Base-by-base conservation (phyloP, 2,888 invertebrate species). In the Orthosia gothica region DNA sequence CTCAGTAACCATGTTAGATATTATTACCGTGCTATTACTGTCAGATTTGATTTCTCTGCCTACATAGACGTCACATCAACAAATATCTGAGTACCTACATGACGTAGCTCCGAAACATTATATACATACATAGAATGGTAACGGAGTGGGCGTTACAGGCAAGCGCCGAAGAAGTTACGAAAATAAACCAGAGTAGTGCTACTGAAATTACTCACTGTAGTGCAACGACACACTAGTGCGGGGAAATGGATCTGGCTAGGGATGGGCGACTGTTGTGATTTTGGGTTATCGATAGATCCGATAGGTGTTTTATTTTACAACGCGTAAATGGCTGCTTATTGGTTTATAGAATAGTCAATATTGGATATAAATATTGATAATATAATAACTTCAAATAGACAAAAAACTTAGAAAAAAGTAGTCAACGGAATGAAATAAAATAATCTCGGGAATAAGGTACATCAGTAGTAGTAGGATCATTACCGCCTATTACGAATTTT, bases 141-240 rank as follows among this genome's bases (percentile, higher is more conserved):
- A 74, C 49, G 55, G 68, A 65, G 84, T 82, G 61, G 87, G 76
- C 64, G 78, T 76, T 82, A 76, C 73, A 57, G 73, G 18, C 76
- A 67, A 69, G n/a, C 70, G 55, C 67, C 52, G 58, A 69, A 83
- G 81, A 83, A 82, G 59, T 79, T 87, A 85, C 87, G 66, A 85
- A 86, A 87, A 86, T 86, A 86, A 86, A 83, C 84, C 76, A 66
- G 74, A 86, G 89, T 93, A 94, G 93, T 93, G 93, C 92, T 93
- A 92, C 92, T 91, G 93, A 94, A 94, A 94, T 95, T 95, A 95
- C 92, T 95, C 94, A 94, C 89, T 87, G 89, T 94, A 91, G 94
- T 93, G 94, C 95, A 94, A 92, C 94, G 94, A 93, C 94, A 91
- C 88, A 73, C 72, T 93, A 94, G 95, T 83, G 95, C 89, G 89